phyloP scores from a whole-genome alignment of 2,888 invertebrate genomes.

The Erebia aethiops region DNA sequence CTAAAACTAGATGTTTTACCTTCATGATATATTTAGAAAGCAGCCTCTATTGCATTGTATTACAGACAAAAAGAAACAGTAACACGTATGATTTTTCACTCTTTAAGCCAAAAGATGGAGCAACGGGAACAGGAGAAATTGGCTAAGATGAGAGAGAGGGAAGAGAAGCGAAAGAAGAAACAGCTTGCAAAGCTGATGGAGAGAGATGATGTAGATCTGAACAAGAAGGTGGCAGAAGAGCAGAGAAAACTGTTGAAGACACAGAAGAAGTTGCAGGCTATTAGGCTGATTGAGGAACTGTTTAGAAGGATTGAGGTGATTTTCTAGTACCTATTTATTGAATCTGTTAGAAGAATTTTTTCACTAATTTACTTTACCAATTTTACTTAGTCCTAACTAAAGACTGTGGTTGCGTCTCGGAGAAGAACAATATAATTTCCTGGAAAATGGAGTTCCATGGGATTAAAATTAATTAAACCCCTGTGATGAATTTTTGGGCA shows the following conservation, averaged over 20 bases:
- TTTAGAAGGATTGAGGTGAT: conserved; percentile 93
- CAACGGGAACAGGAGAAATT: conserved; percentile 67
- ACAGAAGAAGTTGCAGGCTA: conserved; percentile 94
- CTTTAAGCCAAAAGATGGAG: conserved; percentile 74
- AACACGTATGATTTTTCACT: conserved; percentile 57
- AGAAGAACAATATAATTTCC: no score
- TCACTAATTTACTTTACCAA: no score
- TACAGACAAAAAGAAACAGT: conserved; percentile 56
- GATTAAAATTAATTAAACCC: no score
- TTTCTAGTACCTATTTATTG: neutral
- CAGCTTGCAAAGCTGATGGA: conserved; percentile 90
- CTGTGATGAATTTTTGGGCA: no score
- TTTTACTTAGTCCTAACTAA: no score
- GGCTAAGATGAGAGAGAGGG: conserved; percentile 83
- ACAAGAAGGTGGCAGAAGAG: conserved; percentile 91
- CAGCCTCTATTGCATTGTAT: conserved; percentile 34
- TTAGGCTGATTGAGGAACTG: conserved; percentile 92
- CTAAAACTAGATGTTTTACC: neutral
- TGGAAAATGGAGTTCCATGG: no score
- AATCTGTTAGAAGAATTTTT: no score
- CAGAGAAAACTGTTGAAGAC: conserved; percentile 92
- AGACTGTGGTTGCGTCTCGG: no score
- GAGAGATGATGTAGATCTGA: conserved; percentile 90
- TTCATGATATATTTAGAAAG: neutral
- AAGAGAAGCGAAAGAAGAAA: conserved; percentile 90